A percentile compares a stretch with the other conserved stretches of the same genome.
Conservation (phyloP, 1,140 invertebrate species). For the Eurytemora carolleeae region DNA sequence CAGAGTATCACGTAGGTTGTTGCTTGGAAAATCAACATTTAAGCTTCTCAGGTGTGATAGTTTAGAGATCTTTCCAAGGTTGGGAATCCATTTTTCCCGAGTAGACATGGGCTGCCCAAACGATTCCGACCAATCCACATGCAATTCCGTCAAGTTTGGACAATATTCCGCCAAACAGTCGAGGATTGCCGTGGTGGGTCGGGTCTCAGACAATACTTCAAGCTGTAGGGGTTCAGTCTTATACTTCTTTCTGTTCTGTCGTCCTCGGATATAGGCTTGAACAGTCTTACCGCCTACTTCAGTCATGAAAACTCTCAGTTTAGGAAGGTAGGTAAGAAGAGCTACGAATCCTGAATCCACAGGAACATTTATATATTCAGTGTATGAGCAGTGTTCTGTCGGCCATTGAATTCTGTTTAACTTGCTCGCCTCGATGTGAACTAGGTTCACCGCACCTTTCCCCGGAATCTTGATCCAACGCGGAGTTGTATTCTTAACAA, state of each 20-base stretch:
- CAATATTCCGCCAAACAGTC: not conserved
- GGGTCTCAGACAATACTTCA: not conserved
- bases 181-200: constrained; percentile 1
- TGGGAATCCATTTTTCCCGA: not conserved
- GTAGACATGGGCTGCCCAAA: not conserved
- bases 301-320: not conserved
- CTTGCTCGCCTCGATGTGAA: not conserved
- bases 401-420: not conserved
- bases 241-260: not conserved
- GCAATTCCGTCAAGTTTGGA: not conserved
- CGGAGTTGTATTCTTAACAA: not conserved
- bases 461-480: not conserved
- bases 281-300: constrained; percentile 2
- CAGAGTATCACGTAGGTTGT: not conserved
- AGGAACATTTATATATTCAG: not conserved
- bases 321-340: not conserved
- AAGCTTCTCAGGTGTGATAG: not conserved
- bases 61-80: not conserved
- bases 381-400: not conserved
- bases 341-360: constrained; percentile 1
- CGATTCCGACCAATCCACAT: not conserved
- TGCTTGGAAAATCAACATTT: not conserved
- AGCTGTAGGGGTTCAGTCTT: not conserved
- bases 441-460: not conserved
- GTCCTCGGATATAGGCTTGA: not conserved